phyloP scores from a whole-genome alignment of 92 coral and sea anemone species.

The Virgularia gustaviana region DNA sequence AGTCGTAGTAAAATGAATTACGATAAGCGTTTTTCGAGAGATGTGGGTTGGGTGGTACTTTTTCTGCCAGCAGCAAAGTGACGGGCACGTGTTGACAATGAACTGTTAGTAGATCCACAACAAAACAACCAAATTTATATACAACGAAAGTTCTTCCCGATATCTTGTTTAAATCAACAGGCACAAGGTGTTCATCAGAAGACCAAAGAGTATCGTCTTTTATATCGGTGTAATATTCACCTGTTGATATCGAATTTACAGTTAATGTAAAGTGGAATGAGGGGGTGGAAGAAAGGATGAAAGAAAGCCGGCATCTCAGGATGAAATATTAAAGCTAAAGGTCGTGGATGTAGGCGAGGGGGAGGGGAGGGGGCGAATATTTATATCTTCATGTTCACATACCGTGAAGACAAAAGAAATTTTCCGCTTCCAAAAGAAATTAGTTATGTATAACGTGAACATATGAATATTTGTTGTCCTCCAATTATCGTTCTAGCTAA shows the following conservation, averaged over 20 bases:
- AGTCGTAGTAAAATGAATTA: conserved; percentile 91
- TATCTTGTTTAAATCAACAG: conserved; percentile 87
- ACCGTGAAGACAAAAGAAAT: no score
- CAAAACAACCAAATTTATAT: conserved; percentile 94
- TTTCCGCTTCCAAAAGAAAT: no score
- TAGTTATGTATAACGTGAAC: no score
- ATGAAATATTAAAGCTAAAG: no score
- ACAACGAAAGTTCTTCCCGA: conserved; percentile 88
- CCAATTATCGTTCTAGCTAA: no score
- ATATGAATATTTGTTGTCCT: no score
- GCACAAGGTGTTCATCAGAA: conserved; percentile 86
- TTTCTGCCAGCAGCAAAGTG: conserved; percentile 84
- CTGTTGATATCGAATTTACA: no score
- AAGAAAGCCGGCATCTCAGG: background rate
- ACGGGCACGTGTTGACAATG: conserved; percentile 96
- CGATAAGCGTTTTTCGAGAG: conserved; percentile 93
- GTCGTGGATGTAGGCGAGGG: no score
- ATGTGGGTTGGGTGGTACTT: conserved; percentile 87
- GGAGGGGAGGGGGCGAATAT: no score
- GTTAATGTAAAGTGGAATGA: background rate
- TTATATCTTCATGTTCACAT: no score
- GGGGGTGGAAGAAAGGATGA: background rate
- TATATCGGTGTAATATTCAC: conserved; percentile 94
- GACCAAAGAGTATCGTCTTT: conserved; percentile 94
- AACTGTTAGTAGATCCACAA: conserved; percentile 82